phyloP scores from a whole-genome alignment of 2,113 vertebrate species.

The Xyliphius kryptos region DNA sequence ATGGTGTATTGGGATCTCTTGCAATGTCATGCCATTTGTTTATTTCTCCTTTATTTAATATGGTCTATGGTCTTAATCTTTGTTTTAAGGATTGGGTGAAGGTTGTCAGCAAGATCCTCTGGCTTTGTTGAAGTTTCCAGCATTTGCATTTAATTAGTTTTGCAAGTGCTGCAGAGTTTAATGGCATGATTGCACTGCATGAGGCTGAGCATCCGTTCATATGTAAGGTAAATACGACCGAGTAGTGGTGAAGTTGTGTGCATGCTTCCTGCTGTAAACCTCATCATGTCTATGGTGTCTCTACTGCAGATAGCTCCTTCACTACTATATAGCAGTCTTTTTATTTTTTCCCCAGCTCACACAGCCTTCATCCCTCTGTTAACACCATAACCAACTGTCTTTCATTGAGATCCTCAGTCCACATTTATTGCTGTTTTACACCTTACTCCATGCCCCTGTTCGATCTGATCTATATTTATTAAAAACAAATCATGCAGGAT shows the following conservation, averaged over 20 bases:
- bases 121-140: slow-evolving; percentile 9
- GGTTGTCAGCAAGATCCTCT: background rate
- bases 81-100: slow-evolving; percentile 4
- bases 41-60: background rate
- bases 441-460: background rate
- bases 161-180: background rate
- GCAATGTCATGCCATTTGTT: background rate
- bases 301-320: slow-evolving; percentile 3
- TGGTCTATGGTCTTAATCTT: background rate
- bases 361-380: slow-evolving; percentile 1
- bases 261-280: slow-evolving; percentile 10
- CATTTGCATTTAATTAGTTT: slow-evolving; percentile 3
- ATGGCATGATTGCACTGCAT: background rate
- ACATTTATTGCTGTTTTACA: background rate
- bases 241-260: slow-evolving; percentile 24
- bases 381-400: slow-evolving; percentile 18
- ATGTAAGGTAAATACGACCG: background rate
- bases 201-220: background rate
- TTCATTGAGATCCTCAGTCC: slow-evolving; percentile 12
- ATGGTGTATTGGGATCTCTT: too few relatives aligned
- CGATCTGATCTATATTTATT: background rate
- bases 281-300: slow-evolving; percentile 12
- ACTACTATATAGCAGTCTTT: slow-evolving; percentile 9
- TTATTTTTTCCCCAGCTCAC: slow-evolving; percentile 22
- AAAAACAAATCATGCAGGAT: background rate